Evolutionary conservation across 1,140 invertebrate genomes (phyloP).

Genomic region (Papilio machaon): DNA sequence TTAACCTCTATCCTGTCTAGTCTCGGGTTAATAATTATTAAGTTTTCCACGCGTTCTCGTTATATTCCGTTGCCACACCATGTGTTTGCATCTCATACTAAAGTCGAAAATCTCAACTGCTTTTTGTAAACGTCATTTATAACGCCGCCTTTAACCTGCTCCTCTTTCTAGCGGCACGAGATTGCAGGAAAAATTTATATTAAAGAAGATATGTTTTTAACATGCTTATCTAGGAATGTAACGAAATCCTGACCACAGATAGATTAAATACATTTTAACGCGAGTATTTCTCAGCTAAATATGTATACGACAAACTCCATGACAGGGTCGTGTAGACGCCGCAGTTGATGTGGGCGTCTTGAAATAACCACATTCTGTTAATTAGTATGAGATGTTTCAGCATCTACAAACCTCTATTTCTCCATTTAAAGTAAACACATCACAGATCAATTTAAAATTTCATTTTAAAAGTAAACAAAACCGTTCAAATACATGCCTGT

Average conservation of each 20-base stretch:
- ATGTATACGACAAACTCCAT: background rate
- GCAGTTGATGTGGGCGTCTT: background rate
- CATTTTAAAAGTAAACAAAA: background rate
- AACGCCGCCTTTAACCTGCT: background rate
- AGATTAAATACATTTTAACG: background rate
- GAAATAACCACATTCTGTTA: background rate
- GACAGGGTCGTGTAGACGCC: background rate
- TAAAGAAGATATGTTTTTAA: background rate
- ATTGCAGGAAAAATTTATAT: background rate
- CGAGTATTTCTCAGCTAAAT: background rate
- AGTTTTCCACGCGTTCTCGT: constrained; percentile 1
- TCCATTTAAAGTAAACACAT: background rate
- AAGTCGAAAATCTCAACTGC: background rate
- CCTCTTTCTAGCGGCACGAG: background rate
- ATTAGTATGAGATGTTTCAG: background rate
- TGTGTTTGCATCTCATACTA: constrained; percentile 1
- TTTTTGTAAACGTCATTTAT: background rate
- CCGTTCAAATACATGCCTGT: too few species aligned
- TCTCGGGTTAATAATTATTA: background rate
- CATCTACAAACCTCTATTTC: background rate
- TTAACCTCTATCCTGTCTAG: background rate
- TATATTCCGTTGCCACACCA: constrained; percentile 5
- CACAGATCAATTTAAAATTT: background rate
- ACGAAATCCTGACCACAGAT: background rate
- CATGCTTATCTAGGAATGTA: background rate